Percentiles rank a stretch among this genome's conserved stretches.
Evolutionary conservation across 2,113 vertebrate species (phyloP).

Genomic region (Pelobates fuscus): DNA sequence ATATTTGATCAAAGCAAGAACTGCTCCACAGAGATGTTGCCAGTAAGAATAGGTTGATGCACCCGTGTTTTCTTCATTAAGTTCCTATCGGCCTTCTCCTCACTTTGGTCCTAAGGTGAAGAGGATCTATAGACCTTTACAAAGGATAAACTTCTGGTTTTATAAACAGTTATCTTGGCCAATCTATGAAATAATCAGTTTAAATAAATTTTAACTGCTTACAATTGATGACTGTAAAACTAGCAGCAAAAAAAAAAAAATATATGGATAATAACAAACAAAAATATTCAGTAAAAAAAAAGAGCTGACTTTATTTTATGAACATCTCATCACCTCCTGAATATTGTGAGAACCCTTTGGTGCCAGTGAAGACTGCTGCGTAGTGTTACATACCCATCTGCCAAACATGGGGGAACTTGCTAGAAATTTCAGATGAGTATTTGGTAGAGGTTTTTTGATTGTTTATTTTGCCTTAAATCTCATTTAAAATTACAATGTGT

Average conservation of each 20-base stretch:
- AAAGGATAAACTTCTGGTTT: background rate
- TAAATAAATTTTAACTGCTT: constrained; percentile 60
- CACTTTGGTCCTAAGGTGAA: background rate
- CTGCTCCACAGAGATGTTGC: background rate
- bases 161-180: background rate
- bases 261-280: constrained; percentile 31
- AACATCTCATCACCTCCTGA: constrained; percentile 68
- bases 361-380: background rate
- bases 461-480: constrained; percentile 54
- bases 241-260: constrained; percentile 77
- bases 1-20: background rate
- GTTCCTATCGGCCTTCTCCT: background rate
- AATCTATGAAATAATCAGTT: constrained; percentile 39
- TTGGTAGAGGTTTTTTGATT: constrained; percentile 67
- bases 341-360: constrained; percentile 59
- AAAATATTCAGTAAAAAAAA: constrained; percentile 60
- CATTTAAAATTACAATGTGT: constrained; percentile 67
- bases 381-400: constrained; percentile 10
- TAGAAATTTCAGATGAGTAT: constrained; percentile 67
- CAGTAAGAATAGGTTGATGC: background rate
- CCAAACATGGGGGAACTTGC: constrained; percentile 27
- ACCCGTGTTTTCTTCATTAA: background rate
- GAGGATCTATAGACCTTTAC: background rate
- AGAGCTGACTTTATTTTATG: constrained; percentile 71
- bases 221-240: constrained; percentile 49